phyloP scores from a whole-genome alignment of 2,888 invertebrate genomes.

The Drosophila neotestacea region DNA sequence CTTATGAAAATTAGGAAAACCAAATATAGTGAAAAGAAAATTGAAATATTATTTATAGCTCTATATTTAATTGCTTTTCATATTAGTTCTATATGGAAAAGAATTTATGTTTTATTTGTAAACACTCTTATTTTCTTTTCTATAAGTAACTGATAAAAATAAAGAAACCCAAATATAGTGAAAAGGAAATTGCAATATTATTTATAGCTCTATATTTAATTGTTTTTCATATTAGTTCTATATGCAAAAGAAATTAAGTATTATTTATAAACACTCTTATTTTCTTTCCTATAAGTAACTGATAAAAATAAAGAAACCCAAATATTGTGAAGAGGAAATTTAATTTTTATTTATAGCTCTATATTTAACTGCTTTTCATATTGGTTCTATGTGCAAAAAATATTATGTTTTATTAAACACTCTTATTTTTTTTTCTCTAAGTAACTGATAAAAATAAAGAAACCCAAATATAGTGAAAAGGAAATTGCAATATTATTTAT shows the following conservation, averaged over 20 bases:
- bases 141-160: not conserved
- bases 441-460: not conserved
- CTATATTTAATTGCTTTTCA: too few species aligned
- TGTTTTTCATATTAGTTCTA: too few species aligned
- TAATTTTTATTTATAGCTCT: not conserved
- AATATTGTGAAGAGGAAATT: not conserved
- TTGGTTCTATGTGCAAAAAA: too few species aligned
- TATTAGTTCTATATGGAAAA: too few species aligned
- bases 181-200: not conserved
- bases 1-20: not conserved
- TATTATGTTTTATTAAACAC: too few species aligned
- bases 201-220: not conserved
- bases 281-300: not conserved
- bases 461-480: not conserved
- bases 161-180: not conserved
- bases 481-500: not conserved
- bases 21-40: not conserved
- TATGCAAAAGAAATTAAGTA: too few species aligned
- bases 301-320: not conserved
- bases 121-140: too few species aligned
- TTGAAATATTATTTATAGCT: not conserved
- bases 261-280: too few species aligned
- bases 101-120: too few species aligned
- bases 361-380: too few species aligned
- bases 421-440: not conserved